Base-by-base conservation (phyloP, 23 tunicate genomes). In the Oikopleura albicans region DNA sequence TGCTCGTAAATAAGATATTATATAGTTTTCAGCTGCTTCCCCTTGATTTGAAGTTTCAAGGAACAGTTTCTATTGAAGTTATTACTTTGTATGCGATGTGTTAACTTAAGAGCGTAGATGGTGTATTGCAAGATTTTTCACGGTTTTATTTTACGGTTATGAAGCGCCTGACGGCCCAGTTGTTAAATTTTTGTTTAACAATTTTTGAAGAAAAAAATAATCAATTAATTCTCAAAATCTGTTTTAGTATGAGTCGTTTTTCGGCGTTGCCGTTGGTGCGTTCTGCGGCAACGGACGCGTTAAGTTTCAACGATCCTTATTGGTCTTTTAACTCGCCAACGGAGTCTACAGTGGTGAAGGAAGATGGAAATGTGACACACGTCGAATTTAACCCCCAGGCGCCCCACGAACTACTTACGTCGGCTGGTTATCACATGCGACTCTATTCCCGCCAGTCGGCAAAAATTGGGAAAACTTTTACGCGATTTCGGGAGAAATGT, bases 351-450 rank as follows among this genome's bases (percentile, higher is more conserved):
- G 35, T 29, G 2, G 79, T 71, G 37, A 71, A 71, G 31, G 79
- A 71, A 71, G 79, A 71, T 29, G 35, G 35, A 16, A 71, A 71
- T 71, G 35, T 71, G 28, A 16, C 34, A 16, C 79, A 71, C 31
- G 79, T 71, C 28, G 27, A 16, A 29, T 71, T 71, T 29, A 16
- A 27, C 36, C 79, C 79, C 2, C 79, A 71, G 2, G 33, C 79
- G 37, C 79, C 79, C 31, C 79, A 71, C 31, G 79, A 71, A 29
- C 37, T 71, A 29, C 37, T 71, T 16, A 29, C 4, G 4, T 12
- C 79, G 35, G 27, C 79, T 16, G 79, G 79, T 22, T 71, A 12
- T 29, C 79, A 71, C 79, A 71, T 71, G 79, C 28, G 79, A 71
- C 2, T 71, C 28, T 71, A 12, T 71, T 71, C 79, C 28, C 28